Percentiles rank a stretch among this genome's conserved stretches.
phyloP scores from a whole-genome alignment of 2,797 vertebrate species.

The Onychomys arenicola region DNA sequence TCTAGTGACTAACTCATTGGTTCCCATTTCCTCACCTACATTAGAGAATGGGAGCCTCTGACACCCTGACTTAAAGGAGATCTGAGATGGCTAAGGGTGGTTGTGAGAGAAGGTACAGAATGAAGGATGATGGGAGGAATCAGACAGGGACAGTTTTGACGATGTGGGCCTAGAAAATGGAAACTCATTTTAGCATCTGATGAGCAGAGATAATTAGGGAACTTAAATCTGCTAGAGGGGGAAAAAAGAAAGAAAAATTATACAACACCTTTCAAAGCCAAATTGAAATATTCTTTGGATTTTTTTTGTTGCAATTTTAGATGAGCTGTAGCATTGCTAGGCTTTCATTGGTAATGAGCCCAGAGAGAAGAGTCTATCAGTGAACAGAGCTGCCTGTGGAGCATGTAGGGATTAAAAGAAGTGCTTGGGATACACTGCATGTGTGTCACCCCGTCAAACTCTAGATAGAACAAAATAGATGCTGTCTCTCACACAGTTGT shows the following conservation, averaged over 20 bases:
- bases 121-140: conserved; percentile 9
- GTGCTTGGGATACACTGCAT: conserved; percentile 24
- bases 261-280: conserved; percentile 66
- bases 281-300: conserved; percentile 67
- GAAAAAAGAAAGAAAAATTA: not conserved
- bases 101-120: conserved; percentile 21
- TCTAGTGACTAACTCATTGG: conserved; percentile 39
- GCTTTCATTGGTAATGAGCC: conserved; percentile 59
- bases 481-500: not conserved
- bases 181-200: conserved; percentile 66
- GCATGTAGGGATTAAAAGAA: not conserved
- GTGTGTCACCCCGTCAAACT: conserved; percentile 13
- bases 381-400: conserved; percentile 19
- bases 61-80: not conserved
- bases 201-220: conserved; percentile 70
- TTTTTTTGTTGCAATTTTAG: conserved; percentile 63
- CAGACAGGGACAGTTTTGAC: conserved; percentile 53
- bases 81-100: not conserved
- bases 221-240: conserved; percentile 67
- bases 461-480: not conserved
- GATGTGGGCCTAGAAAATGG: conserved; percentile 60
- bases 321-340: conserved; percentile 58
- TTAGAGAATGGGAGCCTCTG: not conserved
- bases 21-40: not conserved
- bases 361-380: conserved; percentile 48